Evolutionary conservation across 2,888 invertebrate species (phyloP).

Genomic region (Nebria brevicollis): DNA sequence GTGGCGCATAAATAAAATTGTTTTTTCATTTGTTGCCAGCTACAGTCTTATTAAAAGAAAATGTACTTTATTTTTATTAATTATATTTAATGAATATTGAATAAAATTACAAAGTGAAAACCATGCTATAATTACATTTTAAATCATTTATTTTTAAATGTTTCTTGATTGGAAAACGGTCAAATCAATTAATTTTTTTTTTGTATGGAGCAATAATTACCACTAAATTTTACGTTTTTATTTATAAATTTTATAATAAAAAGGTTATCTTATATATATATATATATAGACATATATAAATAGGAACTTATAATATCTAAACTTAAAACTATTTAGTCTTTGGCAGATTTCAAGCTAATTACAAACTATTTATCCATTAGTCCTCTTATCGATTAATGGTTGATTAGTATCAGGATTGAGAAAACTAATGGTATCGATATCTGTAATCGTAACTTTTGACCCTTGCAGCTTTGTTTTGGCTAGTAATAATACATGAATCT

Average conservation of each 20-base stretch:
- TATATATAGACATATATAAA: background rate
- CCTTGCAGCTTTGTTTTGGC: constrained; percentile 52
- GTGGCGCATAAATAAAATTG: constrained; percentile 13
- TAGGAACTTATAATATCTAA: background rate
- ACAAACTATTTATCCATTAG: background rate
- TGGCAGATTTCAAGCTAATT: background rate
- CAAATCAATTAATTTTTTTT: background rate
- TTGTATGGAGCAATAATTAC: background rate
- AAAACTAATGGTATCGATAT: constrained; percentile 28
- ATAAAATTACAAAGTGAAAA: no score
- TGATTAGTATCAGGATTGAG: background rate
- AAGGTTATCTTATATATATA: background rate
- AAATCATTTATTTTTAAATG: no score
- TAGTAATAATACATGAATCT: constrained; percentile 52
- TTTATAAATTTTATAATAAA: background rate
- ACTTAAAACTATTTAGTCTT: background rate
- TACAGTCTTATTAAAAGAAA: background rate
- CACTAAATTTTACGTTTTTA: background rate
- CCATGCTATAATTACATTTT: no score
- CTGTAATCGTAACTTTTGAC: constrained; percentile 50
- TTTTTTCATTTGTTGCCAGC: background rate
- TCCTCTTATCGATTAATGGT: background rate
- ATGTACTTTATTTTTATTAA: background rate
- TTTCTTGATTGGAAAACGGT: background rate
- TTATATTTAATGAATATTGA: background rate